A percentile compares a stretch with the other conserved stretches of the same genome.
These are phyloP conservation scores for Camelus bactrianus DNA, from an alignment of 2,113 vertebrate species.

Conservation along the genomic window DNA sequence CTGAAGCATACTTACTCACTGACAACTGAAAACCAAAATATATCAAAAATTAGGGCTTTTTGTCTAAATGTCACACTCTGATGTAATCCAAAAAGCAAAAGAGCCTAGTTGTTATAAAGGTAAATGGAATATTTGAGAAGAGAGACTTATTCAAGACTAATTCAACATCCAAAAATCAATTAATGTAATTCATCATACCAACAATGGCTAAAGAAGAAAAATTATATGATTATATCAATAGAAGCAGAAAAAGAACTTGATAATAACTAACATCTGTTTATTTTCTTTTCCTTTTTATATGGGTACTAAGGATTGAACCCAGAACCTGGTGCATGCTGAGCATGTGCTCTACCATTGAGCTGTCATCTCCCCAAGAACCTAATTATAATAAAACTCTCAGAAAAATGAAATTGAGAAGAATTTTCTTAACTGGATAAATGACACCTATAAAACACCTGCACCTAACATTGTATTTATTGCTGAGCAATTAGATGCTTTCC, in stretches of 20 bases:
- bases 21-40: neutral
- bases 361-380: too few species aligned
- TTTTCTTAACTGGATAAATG: neutral
- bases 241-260: neutral
- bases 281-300: too few species aligned
- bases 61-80: neutral
- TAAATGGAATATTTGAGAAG: neutral
- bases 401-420: neutral
- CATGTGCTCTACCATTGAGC: too few species aligned
- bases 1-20: neutral
- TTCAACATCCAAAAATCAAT: neutral
- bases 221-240: neutral
- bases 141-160: neutral
- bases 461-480: neutral
- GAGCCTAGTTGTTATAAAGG: neutral
- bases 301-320: too few species aligned
- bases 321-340: too few species aligned
- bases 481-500: neutral
- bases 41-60: neutral
- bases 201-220: neutral
- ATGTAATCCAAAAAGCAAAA: neutral
- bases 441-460: neutral
- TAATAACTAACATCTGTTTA: neutral
- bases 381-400: neutral
- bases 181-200: neutral